These are phyloP conservation scores for Oxytorus armatus DNA, from an alignment of 2,888 invertebrate species.

Conservation along the genomic window DNA sequence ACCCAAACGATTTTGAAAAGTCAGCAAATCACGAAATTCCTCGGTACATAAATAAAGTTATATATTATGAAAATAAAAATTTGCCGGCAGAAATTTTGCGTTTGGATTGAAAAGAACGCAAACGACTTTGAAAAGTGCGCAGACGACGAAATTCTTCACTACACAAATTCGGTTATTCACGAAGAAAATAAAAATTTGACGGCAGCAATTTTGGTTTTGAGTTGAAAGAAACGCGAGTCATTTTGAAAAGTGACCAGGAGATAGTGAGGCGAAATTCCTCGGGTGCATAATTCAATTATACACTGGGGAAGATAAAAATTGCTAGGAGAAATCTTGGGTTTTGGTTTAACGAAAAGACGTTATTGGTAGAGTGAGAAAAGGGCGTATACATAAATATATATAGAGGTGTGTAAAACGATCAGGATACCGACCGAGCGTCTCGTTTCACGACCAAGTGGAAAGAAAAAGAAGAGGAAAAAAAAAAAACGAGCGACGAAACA, in stretches of 20 bases:
- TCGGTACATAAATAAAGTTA: too few relatives aligned
- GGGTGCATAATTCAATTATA: too few relatives aligned
- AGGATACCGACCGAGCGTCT: slow-evolving; percentile 21
- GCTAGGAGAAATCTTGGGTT: not conserved
- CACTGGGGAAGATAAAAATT: too few relatives aligned
- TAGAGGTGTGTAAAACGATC: slow-evolving; percentile 6
- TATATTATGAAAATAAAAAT: not conserved
- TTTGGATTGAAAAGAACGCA: too few relatives aligned
- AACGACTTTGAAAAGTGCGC: too few relatives aligned
- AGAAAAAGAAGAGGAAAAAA: slow-evolving; percentile 7
- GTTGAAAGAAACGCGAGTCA: not conserved
- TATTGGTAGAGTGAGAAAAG: not conserved
- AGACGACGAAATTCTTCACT: too few relatives aligned
- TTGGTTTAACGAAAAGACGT: not conserved
- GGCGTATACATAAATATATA: not conserved
- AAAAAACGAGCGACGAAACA: slow-evolving; percentile 44
- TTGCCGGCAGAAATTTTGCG: not conserved
- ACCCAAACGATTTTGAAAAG: too few relatives aligned
- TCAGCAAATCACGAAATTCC: not conserved
- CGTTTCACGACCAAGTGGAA: slow-evolving; percentile 33
- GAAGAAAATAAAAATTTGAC: not conserved
- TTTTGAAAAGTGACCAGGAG: too few relatives aligned
- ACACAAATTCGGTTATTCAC: not conserved
- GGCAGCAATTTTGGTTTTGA: not conserved
- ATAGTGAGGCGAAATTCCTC: too few relatives aligned